Conservation (phyloP, 2,888 invertebrate genomes). For the Dryadula phaetusa region DNA sequence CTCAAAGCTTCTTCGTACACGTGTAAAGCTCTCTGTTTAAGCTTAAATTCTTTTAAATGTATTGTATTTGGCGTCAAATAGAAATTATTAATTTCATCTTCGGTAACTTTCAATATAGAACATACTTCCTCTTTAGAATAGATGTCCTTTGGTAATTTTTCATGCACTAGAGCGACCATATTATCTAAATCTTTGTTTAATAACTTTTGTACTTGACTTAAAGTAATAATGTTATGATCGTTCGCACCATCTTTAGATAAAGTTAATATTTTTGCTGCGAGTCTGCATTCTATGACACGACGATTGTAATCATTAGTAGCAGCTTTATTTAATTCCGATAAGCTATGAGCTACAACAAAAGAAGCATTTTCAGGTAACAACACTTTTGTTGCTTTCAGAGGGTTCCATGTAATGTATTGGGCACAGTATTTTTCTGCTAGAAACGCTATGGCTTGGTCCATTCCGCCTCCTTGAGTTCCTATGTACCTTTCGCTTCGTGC, state of each 20-base stretch:
- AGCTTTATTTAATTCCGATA: conserved; percentile 96
- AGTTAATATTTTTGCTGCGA: conserved; percentile 92
- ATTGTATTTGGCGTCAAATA: conserved; percentile 82
- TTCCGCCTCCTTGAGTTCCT: conserved; percentile 99
- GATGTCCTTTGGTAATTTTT: conserved; percentile 85
- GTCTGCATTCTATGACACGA: conserved; percentile 96
- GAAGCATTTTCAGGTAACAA: conserved; percentile 91
- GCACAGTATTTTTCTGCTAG: conserved; percentile 93
- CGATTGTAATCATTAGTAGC: conserved; percentile 96
- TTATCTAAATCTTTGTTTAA: conserved; percentile 86
- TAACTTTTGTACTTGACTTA: conserved; percentile 90
- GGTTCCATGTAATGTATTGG: conserved; percentile 97
- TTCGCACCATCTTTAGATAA: conserved; percentile 63
- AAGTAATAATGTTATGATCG: conserved; percentile 87
- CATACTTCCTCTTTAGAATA: conserved; percentile 89
- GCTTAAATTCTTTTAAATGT: conserved; percentile 89
- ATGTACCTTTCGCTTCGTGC: conserved; percentile 96
- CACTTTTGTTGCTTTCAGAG: conserved; percentile 91
- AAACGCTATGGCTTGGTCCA: conserved; percentile 99
- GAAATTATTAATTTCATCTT: conserved; percentile 83
- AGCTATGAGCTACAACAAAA: conserved; percentile 97
- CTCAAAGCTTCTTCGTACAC: conserved; percentile 95
- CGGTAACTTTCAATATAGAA: conserved; percentile 82
- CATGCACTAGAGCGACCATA: conserved; percentile 88
- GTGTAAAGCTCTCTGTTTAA: conserved; percentile 94